These are phyloP conservation scores for Anthonomus grandis DNA, from an alignment of 1,140 invertebrate genomes.

Conservation along the genomic window DNA sequence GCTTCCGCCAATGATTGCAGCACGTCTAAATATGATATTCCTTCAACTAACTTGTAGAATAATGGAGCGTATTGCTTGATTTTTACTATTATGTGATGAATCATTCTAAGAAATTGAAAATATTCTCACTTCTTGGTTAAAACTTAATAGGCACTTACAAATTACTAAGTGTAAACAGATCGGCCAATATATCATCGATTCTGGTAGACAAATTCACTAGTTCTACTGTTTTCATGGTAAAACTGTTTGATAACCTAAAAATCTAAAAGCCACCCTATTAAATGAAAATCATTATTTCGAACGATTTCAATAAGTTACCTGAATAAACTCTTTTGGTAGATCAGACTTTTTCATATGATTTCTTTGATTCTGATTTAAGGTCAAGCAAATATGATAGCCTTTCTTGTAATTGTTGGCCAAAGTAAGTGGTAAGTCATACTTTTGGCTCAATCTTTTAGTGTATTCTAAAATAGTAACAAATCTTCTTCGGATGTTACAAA, in stretches of 20 bases:
- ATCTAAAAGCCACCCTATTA: conserved; percentile 16
- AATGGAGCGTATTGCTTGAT: conserved; percentile 67
- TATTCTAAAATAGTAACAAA: conserved; percentile 46
- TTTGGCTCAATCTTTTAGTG: conserved; percentile 61
- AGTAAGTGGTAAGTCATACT: conserved; percentile 63
- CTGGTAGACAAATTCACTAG: conserved; percentile 67
- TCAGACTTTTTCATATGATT: conserved; percentile 54
- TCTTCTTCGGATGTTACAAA: too few relatives aligned
- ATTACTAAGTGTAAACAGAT: conserved; percentile 78
- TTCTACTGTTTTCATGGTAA: conserved; percentile 74
- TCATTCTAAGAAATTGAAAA: conserved; percentile 54
- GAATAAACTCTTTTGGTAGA: conserved; percentile 64
- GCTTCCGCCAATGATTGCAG: conserved; percentile 70
- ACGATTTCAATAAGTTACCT: conserved; percentile 50
- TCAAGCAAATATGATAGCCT: conserved; percentile 75
- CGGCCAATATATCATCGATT: conserved; percentile 67
- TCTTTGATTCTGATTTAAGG: conserved; percentile 49
- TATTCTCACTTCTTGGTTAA: neutral
- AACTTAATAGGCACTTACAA: conserved; percentile 56
- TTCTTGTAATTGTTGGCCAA: conserved; percentile 63
- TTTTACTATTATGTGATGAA: conserved; percentile 57
- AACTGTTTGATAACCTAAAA: conserved; percentile 32
- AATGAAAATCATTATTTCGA: neutral
- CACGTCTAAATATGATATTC: conserved; percentile 76
- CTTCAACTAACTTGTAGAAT: conserved; percentile 77